Conservation (phyloP, 2,888 invertebrate genomes). For the Drosophila mercatorum region DNA sequence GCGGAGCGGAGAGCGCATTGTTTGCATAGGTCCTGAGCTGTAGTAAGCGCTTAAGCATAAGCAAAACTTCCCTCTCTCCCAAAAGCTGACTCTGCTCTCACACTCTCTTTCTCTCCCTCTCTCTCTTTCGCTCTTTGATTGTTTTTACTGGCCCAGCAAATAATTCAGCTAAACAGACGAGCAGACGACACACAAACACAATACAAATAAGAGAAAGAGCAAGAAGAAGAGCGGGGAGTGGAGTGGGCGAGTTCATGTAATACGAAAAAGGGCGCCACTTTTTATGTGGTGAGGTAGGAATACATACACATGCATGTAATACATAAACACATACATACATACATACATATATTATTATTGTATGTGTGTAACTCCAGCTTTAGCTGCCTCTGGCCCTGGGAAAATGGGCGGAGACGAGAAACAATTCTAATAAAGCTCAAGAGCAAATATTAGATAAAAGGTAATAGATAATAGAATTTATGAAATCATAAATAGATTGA, state of each 20-base stretch:
- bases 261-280: conserved; percentile 74
- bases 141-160: conserved; percentile 70
- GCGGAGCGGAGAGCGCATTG: conserved; percentile 40
- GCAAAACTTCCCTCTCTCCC: conserved; percentile 21
- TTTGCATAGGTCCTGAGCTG: conserved; percentile 72
- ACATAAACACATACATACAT: background rate
- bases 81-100: conserved; percentile 22
- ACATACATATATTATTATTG: conserved; percentile 17
- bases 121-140: conserved; percentile 43
- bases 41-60: conserved; percentile 65
- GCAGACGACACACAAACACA: conserved; percentile 51
- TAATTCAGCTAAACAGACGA: conserved; percentile 69
- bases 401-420: conserved; percentile 56
- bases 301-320: conserved; percentile 18
- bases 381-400: conserved; percentile 45
- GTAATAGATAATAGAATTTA: too few species aligned
- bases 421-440: conserved; percentile 51
- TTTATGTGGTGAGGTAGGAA: conserved; percentile 78
- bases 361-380: conserved; percentile 41
- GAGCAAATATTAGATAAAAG: conserved; percentile 23
- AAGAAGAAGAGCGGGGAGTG: conserved; percentile 17
- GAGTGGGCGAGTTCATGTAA: conserved; percentile 46
- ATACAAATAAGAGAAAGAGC: conserved; percentile 31
- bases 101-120: conserved; percentile 32
- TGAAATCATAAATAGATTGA: too few species aligned